A percentile compares a stretch with the other conserved stretches of the same genome.
Conservation (phyloP, 2,888 invertebrate genomes). For the Drosophila borborema region DNA sequence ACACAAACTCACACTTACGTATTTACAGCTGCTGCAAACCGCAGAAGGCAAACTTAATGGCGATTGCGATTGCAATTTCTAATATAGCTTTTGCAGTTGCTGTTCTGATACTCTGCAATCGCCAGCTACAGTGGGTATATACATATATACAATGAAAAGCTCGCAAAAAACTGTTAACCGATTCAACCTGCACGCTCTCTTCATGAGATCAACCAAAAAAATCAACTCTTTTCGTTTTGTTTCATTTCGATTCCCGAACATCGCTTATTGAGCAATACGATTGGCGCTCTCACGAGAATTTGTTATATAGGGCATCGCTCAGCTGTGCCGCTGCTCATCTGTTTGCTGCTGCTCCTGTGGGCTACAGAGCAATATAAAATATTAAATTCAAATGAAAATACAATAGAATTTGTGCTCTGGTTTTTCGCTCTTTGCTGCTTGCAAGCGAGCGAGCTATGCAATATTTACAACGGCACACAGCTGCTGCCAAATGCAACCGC, state of each 20-base stretch:
- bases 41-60: constrained; percentile 71
- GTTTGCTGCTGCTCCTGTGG: constrained; percentile 15
- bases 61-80: constrained; percentile 52
- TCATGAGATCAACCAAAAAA: too few relatives aligned
- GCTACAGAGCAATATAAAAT: constrained; percentile 55
- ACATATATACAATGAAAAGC: neutral
- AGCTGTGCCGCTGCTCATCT: neutral
- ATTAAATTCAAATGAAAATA: constrained; percentile 74
- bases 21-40: constrained; percentile 65
- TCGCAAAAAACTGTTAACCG: too few relatives aligned
- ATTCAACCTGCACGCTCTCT: too few relatives aligned
- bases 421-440: constrained; percentile 30
- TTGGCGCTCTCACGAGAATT: too few relatives aligned
- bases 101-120: constrained; percentile 25
- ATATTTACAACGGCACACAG: constrained; percentile 62
- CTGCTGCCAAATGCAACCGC: constrained; percentile 67
- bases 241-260: too few relatives aligned
- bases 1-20: constrained; percentile 4
- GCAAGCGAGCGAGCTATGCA: constrained; percentile 44
- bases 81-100: constrained; percentile 33
- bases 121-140: neutral
- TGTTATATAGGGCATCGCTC: constrained; percentile 15
- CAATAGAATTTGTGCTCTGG: constrained; percentile 68
- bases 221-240: too few relatives aligned
- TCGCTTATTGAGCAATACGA: too few relatives aligned